phyloP scores from a whole-genome alignment of 1,140 invertebrate genomes.

The Zaprionus capensis region DNA sequence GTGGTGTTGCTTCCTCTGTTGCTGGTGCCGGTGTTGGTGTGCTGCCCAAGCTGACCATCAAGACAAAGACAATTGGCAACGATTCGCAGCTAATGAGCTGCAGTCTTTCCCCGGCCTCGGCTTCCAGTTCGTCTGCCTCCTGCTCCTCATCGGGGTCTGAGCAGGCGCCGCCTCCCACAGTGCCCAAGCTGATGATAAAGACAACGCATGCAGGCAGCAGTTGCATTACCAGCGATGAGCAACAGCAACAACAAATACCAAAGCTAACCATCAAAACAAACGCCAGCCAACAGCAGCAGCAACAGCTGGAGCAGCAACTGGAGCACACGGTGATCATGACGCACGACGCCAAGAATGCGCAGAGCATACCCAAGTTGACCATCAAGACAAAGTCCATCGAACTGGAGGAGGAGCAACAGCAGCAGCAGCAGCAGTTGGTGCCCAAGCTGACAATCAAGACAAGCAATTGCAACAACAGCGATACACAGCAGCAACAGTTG shows the following conservation, averaged over 20 bases:
- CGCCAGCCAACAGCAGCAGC: constrained; percentile 13
- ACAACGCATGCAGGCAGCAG: constrained; percentile 68
- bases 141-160: constrained; percentile 59
- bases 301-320: constrained; percentile 35
- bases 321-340: constrained; percentile 79
- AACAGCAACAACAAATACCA: constrained; percentile 40
- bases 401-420: constrained; percentile 43
- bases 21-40: constrained; percentile 28
- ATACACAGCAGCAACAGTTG: constrained; percentile 11
- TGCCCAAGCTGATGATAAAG: constrained; percentile 82
- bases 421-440: constrained; percentile 38
- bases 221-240: constrained; percentile 48
- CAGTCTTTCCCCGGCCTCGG: constrained; percentile 62
- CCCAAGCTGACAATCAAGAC: constrained; percentile 75
- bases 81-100: constrained; percentile 70
- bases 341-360: constrained; percentile 68
- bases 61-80: constrained; percentile 69
- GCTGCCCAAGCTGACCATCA: constrained; percentile 69
- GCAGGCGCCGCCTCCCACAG: constrained; percentile 46
- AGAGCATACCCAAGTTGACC: constrained; percentile 75
- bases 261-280: constrained; percentile 10
- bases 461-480: constrained; percentile 33
- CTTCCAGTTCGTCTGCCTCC: constrained; percentile 56
- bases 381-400: constrained; percentile 71
- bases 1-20: neutral